Conservation (phyloP, 2,113 vertebrate genomes). For the Pterocles orientalis region DNA sequence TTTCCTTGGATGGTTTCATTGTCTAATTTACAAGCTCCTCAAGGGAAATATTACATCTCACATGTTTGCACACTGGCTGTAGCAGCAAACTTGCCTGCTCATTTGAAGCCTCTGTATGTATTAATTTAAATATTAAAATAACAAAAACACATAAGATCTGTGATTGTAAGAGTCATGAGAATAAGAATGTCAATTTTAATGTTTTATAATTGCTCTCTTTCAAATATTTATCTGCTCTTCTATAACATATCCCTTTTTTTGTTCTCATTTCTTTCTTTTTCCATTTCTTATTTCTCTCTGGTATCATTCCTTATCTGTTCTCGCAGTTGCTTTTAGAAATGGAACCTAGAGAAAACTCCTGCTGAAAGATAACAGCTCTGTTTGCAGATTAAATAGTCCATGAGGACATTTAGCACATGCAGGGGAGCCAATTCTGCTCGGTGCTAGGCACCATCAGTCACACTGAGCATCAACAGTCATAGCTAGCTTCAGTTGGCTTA, state of each 20-base stretch:
- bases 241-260: neutral
- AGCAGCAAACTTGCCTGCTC: neutral
- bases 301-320: constrained; percentile 26
- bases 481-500: neutral
- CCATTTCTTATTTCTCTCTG: constrained; percentile 31
- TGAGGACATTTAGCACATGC: constrained; percentile 15
- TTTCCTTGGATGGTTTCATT: neutral
- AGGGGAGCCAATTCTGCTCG: neutral
- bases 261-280: neutral
- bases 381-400: constrained; percentile 36
- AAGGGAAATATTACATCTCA: neutral
- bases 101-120: neutral
- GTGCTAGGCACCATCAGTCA: neutral
- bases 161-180: neutral
- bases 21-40: neutral
- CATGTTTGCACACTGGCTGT: neutral
- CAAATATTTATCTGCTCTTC: constrained; percentile 1
- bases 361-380: constrained; percentile 37
- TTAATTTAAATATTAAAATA: neutral
- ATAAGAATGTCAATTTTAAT: neutral
- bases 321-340: constrained; percentile 32
- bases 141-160: neutral
- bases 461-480: neutral
- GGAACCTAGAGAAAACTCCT: neutral
- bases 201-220: neutral